A percentile compares a stretch with the other conserved stretches of the same genome.
Conservation (phyloP, 1,140 invertebrate species). For the Zaprionus lachaisei region DNA sequence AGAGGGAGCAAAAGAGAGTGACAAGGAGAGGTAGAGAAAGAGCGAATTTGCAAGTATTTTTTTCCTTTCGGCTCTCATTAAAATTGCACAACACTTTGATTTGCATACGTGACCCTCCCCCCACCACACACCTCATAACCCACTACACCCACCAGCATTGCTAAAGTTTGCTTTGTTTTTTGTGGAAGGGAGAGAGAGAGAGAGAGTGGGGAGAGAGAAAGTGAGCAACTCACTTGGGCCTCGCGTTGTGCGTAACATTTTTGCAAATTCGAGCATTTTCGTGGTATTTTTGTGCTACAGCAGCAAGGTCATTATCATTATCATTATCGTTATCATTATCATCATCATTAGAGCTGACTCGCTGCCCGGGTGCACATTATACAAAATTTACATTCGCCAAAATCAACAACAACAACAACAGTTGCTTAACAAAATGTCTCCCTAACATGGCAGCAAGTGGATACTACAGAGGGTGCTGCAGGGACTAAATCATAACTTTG, state of each 20-base stretch:
- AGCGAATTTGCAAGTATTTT: slow-evolving; percentile 42
- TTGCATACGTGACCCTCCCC: slow-evolving; percentile 54
- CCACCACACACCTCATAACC: too few relatives aligned
- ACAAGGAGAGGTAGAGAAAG: neutral
- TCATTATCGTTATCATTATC: slow-evolving; percentile 48
- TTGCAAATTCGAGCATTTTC: slow-evolving; percentile 50
- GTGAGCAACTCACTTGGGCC: slow-evolving; percentile 20
- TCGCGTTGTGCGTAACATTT: slow-evolving; percentile 33
- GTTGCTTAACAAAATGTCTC: slow-evolving; percentile 22
- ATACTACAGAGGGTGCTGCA: neutral
- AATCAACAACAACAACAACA: slow-evolving; percentile 3
- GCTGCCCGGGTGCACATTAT: slow-evolving; percentile 36
- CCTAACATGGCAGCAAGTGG: neutral
- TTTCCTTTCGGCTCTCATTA: slow-evolving; percentile 52
- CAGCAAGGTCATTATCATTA: slow-evolving; percentile 55
- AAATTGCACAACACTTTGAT: slow-evolving; percentile 80
- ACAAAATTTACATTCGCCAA: slow-evolving; percentile 39
- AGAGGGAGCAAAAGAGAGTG: neutral
- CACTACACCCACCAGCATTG: neutral
- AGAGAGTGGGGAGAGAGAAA: neutral
- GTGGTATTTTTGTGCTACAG: slow-evolving; percentile 40
- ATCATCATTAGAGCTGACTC: slow-evolving; percentile 39
- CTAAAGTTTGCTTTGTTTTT: slow-evolving; percentile 47
- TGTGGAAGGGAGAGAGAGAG: neutral
- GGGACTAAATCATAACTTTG: slow-evolving; percentile 34